Evolutionary conservation across 2,888 invertebrate genomes (phyloP), one percentile per base, ranked within the genome.

Genomic region (Nomada ruficornis): DNA sequence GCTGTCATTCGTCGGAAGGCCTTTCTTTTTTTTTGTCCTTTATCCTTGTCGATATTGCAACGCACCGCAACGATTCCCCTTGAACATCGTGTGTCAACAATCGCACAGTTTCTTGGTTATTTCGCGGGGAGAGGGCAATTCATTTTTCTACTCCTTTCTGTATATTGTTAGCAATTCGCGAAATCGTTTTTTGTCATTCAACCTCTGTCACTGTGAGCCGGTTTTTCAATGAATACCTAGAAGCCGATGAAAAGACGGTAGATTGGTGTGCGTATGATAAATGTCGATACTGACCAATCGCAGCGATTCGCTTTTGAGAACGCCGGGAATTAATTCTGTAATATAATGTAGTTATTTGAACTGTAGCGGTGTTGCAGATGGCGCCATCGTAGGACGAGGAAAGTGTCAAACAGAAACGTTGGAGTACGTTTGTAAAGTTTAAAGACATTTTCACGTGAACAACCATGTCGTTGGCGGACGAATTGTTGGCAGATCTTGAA

Each of bases 401-500:
- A 23, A 59, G 64, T 80, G 60, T 65, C 20, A 71, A 67, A 69
- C 36, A 29, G 15, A 29, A 42, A 1, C 29, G 11, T 50, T 2
- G 1, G 18, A 15, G 2, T 23, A 1, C 2, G 59, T 18, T 63
- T 63, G 71, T 64, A 11, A 18, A 60, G 0, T 26, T 29, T 7
- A 47, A 11, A 23, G 5, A 47, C 7, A 57, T 69, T 55, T 20
- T 10, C 13, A 47, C 26, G 4, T 42, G 23, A 26, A 59, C 15
- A 29, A 73, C 78, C 54, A 99, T 99, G 99, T 99, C 99, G 92
- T 94, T 99, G 86, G 99, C 99, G 0, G 99, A 99, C 92, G 99
- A 99, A 94, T 95, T 99, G 84, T 94, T 99, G 74, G 99, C 99
- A 36, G 99, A 99, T 96, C 96, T 99, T 84, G 99, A 99, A 94